These are phyloP conservation scores for Macrotus californicus DNA, from an alignment of 2,113 vertebrate genomes.

Conservation along the genomic window DNA sequence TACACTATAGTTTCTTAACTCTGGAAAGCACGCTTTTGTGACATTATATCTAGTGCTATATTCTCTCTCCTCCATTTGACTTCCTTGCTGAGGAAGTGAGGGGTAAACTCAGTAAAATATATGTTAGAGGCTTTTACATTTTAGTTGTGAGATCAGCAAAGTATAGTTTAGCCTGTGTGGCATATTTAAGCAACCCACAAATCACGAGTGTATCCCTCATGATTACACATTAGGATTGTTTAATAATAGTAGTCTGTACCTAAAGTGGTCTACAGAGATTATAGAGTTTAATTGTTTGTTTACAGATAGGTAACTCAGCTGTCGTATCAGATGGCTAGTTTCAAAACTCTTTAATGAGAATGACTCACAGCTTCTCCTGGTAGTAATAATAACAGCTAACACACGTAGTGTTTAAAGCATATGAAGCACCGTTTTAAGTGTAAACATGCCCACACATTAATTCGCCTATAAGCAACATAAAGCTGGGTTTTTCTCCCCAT, in stretches of 20 bases:
- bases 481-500: neutral
- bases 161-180: neutral
- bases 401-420: neutral
- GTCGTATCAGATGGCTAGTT: conserved; percentile 1
- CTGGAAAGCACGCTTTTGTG: neutral
- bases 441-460: neutral
- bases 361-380: neutral
- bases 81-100: neutral
- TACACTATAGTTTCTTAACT: neutral
- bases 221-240: conserved; percentile 7
- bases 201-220: neutral
- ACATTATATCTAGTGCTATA: neutral
- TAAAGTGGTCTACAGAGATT: conserved; percentile 8
- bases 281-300: conserved; percentile 29
- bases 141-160: neutral
- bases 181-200: neutral
- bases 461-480: neutral
- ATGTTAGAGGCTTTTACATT: conserved; percentile 7
- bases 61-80: neutral
- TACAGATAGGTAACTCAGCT: neutral
- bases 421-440: neutral
- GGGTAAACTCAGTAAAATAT: neutral
- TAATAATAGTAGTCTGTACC: conserved; percentile 15
- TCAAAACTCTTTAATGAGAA: conserved; percentile 24
- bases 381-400: neutral